These are phyloP conservation scores for Melipona beecheii DNA, from an alignment of 2,888 invertebrate species.

Conservation along the genomic window DNA sequence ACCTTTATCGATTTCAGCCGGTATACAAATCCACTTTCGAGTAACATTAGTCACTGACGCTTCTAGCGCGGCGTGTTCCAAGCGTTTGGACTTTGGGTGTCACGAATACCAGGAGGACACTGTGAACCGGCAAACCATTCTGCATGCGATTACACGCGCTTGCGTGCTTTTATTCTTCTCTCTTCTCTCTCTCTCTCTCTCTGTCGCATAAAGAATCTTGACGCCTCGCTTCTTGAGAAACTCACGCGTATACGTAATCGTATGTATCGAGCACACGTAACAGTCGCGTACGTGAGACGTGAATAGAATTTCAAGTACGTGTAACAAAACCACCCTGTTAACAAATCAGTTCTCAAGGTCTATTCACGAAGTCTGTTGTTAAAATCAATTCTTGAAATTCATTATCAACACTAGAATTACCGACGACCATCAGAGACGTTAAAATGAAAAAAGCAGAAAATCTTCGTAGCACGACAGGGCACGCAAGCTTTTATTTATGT, in stretches of 20 bases:
- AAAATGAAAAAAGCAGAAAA: too few relatives aligned
- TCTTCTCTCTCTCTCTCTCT: background rate
- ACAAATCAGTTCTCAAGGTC: too few relatives aligned
- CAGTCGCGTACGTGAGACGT: background rate
- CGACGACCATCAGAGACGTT: too few relatives aligned
- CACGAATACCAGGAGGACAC: conserved; percentile 27
- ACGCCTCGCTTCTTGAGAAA: conserved; percentile 50
- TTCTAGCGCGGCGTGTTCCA: conserved; percentile 23
- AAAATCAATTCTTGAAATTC: too few relatives aligned
- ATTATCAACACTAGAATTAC: too few relatives aligned
- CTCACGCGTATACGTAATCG: conserved; percentile 1
- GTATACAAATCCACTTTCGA: conserved; percentile 80
- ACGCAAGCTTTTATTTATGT: too few relatives aligned
- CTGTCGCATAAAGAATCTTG: conserved; percentile 25
- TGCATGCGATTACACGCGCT: background rate
- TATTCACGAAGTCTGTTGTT: too few relatives aligned
- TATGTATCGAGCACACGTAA: background rate
- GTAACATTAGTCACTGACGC: conserved; percentile 79
- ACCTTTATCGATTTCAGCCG: conserved; percentile 79
- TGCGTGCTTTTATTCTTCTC: conserved; percentile 9
- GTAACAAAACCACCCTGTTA: too few relatives aligned
- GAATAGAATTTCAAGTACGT: background rate
- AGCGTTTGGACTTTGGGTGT: conserved; percentile 31
- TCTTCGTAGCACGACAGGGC: too few relatives aligned
- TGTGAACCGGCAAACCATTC: background rate